Conservation (phyloP, 2,888 invertebrate species). For the Acleris holmiana region DNA sequence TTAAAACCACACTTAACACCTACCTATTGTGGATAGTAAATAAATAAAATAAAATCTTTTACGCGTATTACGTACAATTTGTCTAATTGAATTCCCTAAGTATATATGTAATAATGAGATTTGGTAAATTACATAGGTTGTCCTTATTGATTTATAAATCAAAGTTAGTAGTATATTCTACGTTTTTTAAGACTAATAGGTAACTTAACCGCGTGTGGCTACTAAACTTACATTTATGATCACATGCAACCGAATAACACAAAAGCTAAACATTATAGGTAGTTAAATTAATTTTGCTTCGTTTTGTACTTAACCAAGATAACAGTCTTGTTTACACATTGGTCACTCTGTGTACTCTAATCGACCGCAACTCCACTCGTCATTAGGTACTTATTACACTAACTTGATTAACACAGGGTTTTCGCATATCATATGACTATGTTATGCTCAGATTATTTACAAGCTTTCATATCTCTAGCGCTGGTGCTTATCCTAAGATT, state of each 20-base stretch:
- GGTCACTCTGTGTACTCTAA: slow-evolving; percentile 62
- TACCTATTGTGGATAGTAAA: slow-evolving; percentile 48
- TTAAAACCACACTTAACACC: slow-evolving; percentile 39
- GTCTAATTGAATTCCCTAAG: slow-evolving; percentile 15
- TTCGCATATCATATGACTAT: slow-evolving; percentile 26
- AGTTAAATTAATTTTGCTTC: slow-evolving; percentile 40
- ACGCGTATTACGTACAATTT: slow-evolving; percentile 53
- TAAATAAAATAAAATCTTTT: slow-evolving; percentile 66
- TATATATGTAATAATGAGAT: slow-evolving; percentile 14
- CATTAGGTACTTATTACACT: not conserved
- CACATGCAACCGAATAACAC: slow-evolving; percentile 30
- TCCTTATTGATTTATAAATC: not conserved
- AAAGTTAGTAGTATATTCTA: not conserved
- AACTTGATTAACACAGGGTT: slow-evolving; percentile 44
- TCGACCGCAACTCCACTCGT: slow-evolving; percentile 27
- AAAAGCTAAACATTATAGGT: slow-evolving; percentile 41
- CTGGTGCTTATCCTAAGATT: not conserved
- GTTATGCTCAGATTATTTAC: slow-evolving; percentile 16
- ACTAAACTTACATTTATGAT: slow-evolving; percentile 54
- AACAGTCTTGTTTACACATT: slow-evolving; percentile 78
- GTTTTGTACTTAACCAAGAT: slow-evolving; percentile 75
- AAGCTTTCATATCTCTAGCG: not conserved
- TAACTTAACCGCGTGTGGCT: slow-evolving; percentile 68
- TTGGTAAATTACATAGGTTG: slow-evolving; percentile 13
- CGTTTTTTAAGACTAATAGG: slow-evolving; percentile 61